Evolutionary conservation across 2,113 vertebrate genomes (phyloP).

Genomic region (Coturnix japonica): DNA sequence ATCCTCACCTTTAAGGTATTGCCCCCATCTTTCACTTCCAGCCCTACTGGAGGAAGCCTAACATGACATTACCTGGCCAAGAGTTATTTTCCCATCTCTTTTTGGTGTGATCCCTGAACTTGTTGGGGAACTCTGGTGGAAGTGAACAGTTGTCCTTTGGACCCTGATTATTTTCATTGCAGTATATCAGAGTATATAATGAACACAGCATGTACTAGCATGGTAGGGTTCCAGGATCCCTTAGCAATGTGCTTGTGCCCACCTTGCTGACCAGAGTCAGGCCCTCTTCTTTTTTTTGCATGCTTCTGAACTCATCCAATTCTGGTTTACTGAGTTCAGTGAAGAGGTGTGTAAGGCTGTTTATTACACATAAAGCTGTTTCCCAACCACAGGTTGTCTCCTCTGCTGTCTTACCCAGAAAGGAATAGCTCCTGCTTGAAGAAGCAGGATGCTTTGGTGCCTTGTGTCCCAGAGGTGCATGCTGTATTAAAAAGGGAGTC

Average conservation of each 20-base stretch:
- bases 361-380: background rate
- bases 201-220: background rate
- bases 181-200: background rate
- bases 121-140: background rate
- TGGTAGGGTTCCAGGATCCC: background rate
- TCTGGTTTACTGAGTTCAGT: background rate
- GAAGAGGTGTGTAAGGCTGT: background rate
- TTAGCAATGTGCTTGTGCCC: background rate
- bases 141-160: background rate
- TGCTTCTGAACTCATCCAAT: background rate
- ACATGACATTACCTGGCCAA: background rate
- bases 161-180: background rate
- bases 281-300: background rate
- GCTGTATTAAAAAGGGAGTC: background rate
- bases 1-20: background rate
- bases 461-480: background rate
- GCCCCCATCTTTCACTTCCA: rapidly evolving
- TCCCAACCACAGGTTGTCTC: background rate
- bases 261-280: background rate
- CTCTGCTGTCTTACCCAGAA: background rate
- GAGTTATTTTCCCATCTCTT: background rate
- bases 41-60: background rate
- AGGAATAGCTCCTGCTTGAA: background rate
- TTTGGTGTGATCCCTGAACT: background rate
- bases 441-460: background rate